phyloP scores from a whole-genome alignment of 2,797 vertebrate genomes.

The Mus minutoides region DNA sequence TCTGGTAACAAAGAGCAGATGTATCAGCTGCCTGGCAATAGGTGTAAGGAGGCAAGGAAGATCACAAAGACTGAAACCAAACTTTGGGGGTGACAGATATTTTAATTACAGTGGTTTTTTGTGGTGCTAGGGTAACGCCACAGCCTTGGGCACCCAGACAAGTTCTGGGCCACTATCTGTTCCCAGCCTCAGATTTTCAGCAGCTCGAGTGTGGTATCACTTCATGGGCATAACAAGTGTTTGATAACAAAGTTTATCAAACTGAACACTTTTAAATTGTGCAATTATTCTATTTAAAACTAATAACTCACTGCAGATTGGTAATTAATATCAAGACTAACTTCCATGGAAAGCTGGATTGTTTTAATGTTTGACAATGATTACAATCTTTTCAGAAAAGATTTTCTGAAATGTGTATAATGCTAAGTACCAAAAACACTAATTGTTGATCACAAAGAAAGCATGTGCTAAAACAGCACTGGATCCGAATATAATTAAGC shows the following conservation, averaged over 20 bases:
- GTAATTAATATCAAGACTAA: background rate
- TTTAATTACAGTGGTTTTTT: background rate
- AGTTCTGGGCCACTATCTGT: background rate
- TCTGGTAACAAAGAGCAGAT: background rate
- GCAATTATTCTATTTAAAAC: background rate
- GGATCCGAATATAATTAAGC: background rate
- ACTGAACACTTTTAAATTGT: background rate
- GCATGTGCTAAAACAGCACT: background rate
- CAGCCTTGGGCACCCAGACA: background rate
- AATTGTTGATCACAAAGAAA: background rate
- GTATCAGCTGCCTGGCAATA: background rate
- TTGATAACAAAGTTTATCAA: background rate
- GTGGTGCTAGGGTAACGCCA: background rate
- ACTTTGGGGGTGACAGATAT: background rate
- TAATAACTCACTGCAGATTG: background rate
- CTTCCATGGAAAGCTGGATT: background rate
- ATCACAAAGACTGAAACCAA: background rate
- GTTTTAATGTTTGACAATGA: background rate
- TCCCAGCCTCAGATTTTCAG: background rate
- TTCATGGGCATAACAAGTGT: no score
- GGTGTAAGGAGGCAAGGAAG: background rate
- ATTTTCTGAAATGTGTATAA: background rate
- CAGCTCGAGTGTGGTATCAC: background rate
- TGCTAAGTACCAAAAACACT: background rate
- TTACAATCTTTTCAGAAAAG: background rate